Percentiles rank a stretch among this genome's conserved stretches.
Conservation (phyloP, 2,113 vertebrate species). For the Nematolebias whitei region DNA sequence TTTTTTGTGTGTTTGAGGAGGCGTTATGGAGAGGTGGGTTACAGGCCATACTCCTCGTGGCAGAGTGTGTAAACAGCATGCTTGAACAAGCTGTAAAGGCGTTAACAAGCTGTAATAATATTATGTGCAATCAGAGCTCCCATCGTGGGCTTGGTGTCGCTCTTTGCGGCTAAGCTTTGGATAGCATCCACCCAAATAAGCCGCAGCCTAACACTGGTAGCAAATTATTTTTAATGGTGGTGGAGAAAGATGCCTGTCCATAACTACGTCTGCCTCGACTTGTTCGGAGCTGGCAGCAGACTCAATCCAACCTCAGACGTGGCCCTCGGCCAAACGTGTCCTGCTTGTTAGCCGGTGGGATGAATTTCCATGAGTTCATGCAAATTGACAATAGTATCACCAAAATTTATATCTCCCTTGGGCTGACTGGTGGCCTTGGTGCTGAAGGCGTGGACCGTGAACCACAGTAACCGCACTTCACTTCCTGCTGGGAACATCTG, state of each 20-base stretch:
- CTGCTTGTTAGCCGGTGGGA: slow-evolving; percentile 33
- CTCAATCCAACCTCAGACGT: slow-evolving; percentile 23
- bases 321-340: slow-evolving; percentile 30
- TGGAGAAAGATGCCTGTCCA: slow-evolving; percentile 58
- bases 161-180: slow-evolving; percentile 59
- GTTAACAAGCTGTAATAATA: slow-evolving; percentile 61
- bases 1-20: slow-evolving; percentile 14
- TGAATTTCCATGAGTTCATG: slow-evolving; percentile 39
- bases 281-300: slow-evolving; percentile 36
- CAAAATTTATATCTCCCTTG: slow-evolving; percentile 24
- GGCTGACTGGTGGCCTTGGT: slow-evolving; percentile 6
- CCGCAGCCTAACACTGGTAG: slow-evolving; percentile 56
- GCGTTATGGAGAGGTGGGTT: not conserved
- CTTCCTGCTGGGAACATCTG: not conserved
- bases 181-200: slow-evolving; percentile 55
- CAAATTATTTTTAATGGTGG: slow-evolving; percentile 68
- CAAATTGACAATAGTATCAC: slow-evolving; percentile 25
- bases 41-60: slow-evolving; percentile 10
- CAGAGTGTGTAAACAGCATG: slow-evolving; percentile 53
- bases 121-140: slow-evolving; percentile 50
- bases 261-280: slow-evolving; percentile 62
- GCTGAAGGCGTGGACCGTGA: slow-evolving; percentile 11
- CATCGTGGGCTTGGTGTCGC: slow-evolving; percentile 33
- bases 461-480: slow-evolving; percentile 5
- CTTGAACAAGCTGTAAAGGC: slow-evolving; percentile 57